These are phyloP conservation scores for Nineta flava DNA, from an alignment of 2,888 invertebrate species.

Conservation along the genomic window DNA sequence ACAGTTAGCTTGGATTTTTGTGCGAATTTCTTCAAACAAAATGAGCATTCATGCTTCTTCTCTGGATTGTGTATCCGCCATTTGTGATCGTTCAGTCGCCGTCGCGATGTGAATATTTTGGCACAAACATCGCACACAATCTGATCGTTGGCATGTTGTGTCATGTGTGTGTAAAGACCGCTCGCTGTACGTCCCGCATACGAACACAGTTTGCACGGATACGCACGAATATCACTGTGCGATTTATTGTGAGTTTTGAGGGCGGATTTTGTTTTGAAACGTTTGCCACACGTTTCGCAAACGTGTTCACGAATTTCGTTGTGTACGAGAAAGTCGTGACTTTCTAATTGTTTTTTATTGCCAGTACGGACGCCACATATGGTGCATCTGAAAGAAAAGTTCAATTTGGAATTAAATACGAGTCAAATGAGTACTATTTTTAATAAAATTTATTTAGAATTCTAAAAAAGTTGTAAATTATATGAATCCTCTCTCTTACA, in stretches of 20 bases:
- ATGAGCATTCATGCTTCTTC: conserved; percentile 13
- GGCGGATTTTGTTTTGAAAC: conserved; percentile 16
- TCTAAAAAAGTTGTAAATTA: too few species aligned
- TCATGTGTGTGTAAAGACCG: conserved; percentile 6
- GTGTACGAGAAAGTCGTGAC: conserved; percentile 15
- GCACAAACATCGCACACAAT: conserved; percentile 16
- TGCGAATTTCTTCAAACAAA: conserved; percentile 15
- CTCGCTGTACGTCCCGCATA: conserved; percentile 6
- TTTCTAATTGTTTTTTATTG: conserved; percentile 15
- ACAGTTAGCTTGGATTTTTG: conserved; percentile 15
- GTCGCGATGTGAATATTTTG: conserved; percentile 16
- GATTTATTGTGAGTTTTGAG: conserved; percentile 16
- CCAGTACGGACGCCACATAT: conserved; percentile 14
- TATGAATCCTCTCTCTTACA: too few species aligned
- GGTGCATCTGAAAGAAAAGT: conserved; percentile 12
- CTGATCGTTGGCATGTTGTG: conserved; percentile 5
- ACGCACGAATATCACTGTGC: conserved; percentile 14
- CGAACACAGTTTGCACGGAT: conserved; percentile 12
- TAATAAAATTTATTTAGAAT: too few species aligned
- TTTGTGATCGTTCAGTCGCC: conserved; percentile 16
- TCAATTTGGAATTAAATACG: not conserved
- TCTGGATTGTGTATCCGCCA: conserved; percentile 15
- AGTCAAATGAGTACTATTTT: too few species aligned
- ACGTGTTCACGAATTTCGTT: conserved; percentile 14
- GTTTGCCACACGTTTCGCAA: conserved; percentile 17